Evolutionary conservation across 2,113 vertebrate genomes (phyloP).

Genomic region (Mobula hypostoma): DNA sequence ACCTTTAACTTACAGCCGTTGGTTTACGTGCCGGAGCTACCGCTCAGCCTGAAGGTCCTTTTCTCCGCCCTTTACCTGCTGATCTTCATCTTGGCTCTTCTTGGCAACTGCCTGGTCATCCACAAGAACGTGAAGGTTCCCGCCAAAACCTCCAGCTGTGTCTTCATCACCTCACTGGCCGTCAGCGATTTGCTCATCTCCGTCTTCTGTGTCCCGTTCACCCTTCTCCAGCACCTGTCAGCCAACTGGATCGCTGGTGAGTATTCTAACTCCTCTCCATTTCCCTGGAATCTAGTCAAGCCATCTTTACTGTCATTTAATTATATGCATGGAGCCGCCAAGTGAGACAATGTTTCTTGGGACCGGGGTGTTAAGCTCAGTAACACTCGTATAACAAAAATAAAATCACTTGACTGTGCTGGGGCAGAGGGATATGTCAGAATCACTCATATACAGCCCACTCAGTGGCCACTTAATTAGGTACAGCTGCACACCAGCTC

Average conservation of each 20-base stretch:
- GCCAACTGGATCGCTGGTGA: slow-evolving; percentile 48
- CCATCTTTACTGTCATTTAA: too few relatives aligned
- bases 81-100: slow-evolving; percentile 45
- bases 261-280: not conserved
- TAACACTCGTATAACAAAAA: too few relatives aligned
- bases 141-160: slow-evolving; percentile 40
- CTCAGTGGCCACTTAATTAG: too few relatives aligned
- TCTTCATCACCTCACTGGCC: slow-evolving; percentile 47
- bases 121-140: slow-evolving; percentile 43
- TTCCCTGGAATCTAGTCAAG: too few relatives aligned
- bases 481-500: too few relatives aligned
- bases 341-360: too few relatives aligned
- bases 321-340: too few relatives aligned
- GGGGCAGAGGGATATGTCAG: too few relatives aligned
- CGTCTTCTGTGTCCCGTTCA: slow-evolving; percentile 46
- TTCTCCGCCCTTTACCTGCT: slow-evolving; percentile 44
- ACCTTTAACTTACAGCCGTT: slow-evolving; percentile 44
- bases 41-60: slow-evolving; percentile 40
- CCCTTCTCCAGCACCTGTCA: slow-evolving; percentile 46
- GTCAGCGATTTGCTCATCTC: slow-evolving; percentile 47
- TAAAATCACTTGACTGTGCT: too few relatives aligned
- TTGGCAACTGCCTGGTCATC: slow-evolving; percentile 43
- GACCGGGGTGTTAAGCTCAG: too few relatives aligned
- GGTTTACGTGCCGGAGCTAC: slow-evolving; percentile 45
- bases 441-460: too few relatives aligned